Base-by-base conservation (phyloP, 1,140 invertebrate species). In the Brevipalpus yothersi region DNA sequence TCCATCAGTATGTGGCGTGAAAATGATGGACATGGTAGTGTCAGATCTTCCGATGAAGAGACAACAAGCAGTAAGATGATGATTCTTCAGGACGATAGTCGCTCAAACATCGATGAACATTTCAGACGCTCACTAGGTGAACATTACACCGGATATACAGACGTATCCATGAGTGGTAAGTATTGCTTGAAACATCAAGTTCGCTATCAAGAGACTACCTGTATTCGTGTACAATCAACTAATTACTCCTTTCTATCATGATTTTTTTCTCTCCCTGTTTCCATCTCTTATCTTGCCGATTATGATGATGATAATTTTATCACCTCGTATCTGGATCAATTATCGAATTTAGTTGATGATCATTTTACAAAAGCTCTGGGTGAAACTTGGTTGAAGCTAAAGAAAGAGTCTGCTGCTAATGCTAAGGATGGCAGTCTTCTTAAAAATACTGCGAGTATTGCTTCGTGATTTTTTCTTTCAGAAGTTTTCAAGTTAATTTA, bases 331-430 rank as follows among this genome's bases (percentile, higher is more conserved):
- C 5, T 31, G 31, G 31, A 31, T 31, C 31, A 45, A 45, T 19
- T 51, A n/a, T 66, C 65, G 78, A n/a, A 51, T n/a, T 17, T 19
- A 67, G 87, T 95, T 19, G 91, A 95, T 72, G 91, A 94, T 70
- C 90, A 95, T 68, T 94, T 94, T 72, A 86, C 88, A 13, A 94
- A 94, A 76, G 89, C 91, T 3, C 75, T 94, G 8, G 89, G 89
- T 1, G 86, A 91, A 62, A 93, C 86, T 0, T 95, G 90, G 49
- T 41, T 60, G 5, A 51, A 55, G n/a, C n/a, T 53, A 21, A 41
- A 51, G 54, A 54, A 19, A 55, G 53, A 55, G 23, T 51, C 49
- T 10, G n/a, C n/a, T 19, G 21, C n/a, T 17, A 19, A 19, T 0
- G n/a, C 49, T 10, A 51, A 51, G 21, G 49, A 19, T 19, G 17